Base-by-base conservation (phyloP, 2,113 vertebrate species). In the Bubo bubo region DNA sequence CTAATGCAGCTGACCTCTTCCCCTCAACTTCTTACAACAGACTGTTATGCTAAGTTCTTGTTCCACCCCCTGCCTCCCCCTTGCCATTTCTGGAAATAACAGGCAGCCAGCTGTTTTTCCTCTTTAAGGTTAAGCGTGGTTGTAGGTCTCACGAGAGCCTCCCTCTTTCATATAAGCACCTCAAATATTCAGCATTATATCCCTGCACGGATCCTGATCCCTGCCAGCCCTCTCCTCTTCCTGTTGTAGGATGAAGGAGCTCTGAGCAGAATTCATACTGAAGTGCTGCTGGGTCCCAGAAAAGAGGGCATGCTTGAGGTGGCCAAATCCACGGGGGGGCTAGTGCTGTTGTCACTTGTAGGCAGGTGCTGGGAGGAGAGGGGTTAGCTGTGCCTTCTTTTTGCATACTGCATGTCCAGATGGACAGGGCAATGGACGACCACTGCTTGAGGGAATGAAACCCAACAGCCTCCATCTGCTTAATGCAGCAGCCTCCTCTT, bases 271-370 rank as follows among this genome's bases (percentile, higher is more conserved):
- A 47, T 41, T 63, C 41, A 8, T 7, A 27, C 16, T 19, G 39
- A 10, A 86, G 62, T 32, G 20, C 27, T 35, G 3, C 77, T 56
- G 63, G 35, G 14, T 35, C 74, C 60, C 41, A 53, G 70, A 45
- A 34, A 20, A 52, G 79, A 85, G 50, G 47, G 49, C 6, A 3
- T 27, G 68, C 49, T 60, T 41, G 22, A 27, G 6, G 8, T 2
- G 49, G 28, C 37, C 67, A 55, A 15, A 58, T 63, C 75, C 63
- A 12, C 0, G 0, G 41, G 63, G 15, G 3, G 47, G 89, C 49
- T 59, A 7, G n/a, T 37, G 63, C 85, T 58, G 35, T 12, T 30
- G 37, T 43, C 37, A 9, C 53, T 24, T 12, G 9, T 12, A 22
- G 50, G 59, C 59, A 30, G 79, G 30, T 26, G 90, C 68, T 79